Conservation (phyloP, 2,797 vertebrate species). For the Muscicapa comitata region DNA sequence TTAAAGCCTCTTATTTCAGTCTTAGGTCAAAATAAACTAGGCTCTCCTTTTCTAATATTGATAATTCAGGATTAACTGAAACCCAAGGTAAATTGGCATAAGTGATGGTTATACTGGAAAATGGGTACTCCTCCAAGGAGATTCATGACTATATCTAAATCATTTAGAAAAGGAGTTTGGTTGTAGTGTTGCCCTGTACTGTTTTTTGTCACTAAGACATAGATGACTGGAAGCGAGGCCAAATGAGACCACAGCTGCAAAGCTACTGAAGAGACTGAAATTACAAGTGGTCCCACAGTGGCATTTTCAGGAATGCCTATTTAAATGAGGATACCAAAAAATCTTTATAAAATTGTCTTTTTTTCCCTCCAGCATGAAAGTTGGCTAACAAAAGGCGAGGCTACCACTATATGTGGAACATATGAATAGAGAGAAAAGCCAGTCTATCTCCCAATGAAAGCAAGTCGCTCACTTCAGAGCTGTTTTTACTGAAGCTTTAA, state of each 20-base stretch:
- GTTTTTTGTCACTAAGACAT: background rate
- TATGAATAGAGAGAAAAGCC: conserved; percentile 41
- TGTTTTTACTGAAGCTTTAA: conserved; percentile 59
- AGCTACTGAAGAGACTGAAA: background rate
- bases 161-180: background rate
- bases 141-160: background rate
- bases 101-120: background rate
- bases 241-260: background rate
- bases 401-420: conserved; percentile 45
- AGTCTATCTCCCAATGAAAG: conserved; percentile 42
- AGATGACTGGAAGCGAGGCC: background rate
- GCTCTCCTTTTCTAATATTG: background rate
- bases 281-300: background rate
- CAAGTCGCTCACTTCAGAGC: background rate
- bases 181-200: background rate
- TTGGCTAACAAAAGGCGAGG: conserved; percentile 38
- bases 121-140: background rate
- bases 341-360: conserved; percentile 24
- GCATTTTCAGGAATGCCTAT: conserved; percentile 26
- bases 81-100: conserved; percentile 17
- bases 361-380: conserved; percentile 17
- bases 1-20: background rate
- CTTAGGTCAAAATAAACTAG: conserved; percentile 1
- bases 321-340: conserved; percentile 39
- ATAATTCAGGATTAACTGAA: conserved; percentile 33